phyloP scores from a whole-genome alignment of 2,113 vertebrate species.

The Antechinus stuartii region DNA sequence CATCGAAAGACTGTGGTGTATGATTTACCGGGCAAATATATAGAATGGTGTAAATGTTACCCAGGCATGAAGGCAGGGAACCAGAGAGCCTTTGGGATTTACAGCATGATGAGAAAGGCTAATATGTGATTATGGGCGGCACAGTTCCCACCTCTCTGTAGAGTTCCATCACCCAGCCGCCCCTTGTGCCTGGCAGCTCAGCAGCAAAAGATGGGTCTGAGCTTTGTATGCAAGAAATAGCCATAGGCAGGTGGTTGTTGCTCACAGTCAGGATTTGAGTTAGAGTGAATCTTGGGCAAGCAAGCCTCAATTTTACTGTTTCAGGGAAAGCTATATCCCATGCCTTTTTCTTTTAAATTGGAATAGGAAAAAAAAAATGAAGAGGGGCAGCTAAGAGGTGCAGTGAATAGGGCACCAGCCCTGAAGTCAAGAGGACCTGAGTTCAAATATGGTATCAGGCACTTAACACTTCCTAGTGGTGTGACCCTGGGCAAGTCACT shows the following conservation, averaged over 20 bases:
- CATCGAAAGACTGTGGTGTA: conserved; percentile 34
- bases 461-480: no score
- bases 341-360: not conserved
- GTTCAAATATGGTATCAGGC: no score
- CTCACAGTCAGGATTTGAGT: not conserved
- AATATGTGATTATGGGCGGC: not conserved
- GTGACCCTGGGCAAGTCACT: no score
- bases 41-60: not conserved
- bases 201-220: not conserved
- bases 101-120: not conserved
- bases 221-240: not conserved
- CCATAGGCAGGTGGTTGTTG: not conserved
- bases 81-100: not conserved
- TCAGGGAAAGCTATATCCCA: not conserved
- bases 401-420: no score
- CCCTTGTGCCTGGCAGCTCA: not conserved
- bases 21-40: conserved; percentile 55
- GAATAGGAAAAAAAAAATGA: not conserved
- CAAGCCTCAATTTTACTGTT: not conserved
- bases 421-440: no score
- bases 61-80: conserved; percentile 27
- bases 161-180: not conserved
- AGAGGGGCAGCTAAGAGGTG: no score
- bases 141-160: not conserved
- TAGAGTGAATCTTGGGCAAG: not conserved